phyloP scores from a whole-genome alignment of 2,888 invertebrate species.

The Epinotia nisella region DNA sequence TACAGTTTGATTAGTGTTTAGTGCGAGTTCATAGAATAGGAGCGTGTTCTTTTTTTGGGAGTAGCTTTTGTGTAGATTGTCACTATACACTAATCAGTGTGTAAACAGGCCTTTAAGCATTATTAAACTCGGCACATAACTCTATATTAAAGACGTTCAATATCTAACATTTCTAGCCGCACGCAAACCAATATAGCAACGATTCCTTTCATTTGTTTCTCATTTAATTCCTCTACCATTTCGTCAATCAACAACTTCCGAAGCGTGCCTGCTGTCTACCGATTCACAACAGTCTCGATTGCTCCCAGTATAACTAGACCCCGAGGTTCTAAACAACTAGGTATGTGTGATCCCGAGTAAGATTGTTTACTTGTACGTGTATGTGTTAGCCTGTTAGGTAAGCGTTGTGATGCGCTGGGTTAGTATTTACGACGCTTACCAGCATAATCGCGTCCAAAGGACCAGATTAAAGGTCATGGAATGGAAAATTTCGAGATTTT shows the following conservation, averaged over 20 bases:
- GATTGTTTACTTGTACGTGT: no score
- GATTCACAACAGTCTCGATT: background rate
- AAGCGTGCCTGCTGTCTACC: conserved; percentile 32
- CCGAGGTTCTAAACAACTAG: background rate
- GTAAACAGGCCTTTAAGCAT: no score
- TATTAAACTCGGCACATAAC: background rate
- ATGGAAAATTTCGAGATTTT: no score
- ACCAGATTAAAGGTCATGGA: no score
- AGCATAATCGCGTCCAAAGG: no score
- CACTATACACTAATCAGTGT: no score
- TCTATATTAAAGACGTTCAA: background rate
- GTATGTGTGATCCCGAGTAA: background rate
- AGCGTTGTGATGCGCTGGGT: background rate
- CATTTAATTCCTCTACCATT: conserved; percentile 18
- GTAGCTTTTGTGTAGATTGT: no score
- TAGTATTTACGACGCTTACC: background rate
- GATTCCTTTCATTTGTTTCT: conserved; percentile 6
- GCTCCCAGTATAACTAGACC: background rate
- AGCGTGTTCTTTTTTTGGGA: no score
- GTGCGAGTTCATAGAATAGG: no score
- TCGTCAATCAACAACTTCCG: conserved; percentile 33
- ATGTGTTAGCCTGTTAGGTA: background rate
- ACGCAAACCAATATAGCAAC: conserved; percentile 17
- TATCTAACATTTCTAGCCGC: background rate
- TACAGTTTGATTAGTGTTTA: no score